Percentiles rank a stretch among this genome's conserved stretches.
Conservation (phyloP, 2,888 invertebrate species). For the Leptinotarsa juncta region DNA sequence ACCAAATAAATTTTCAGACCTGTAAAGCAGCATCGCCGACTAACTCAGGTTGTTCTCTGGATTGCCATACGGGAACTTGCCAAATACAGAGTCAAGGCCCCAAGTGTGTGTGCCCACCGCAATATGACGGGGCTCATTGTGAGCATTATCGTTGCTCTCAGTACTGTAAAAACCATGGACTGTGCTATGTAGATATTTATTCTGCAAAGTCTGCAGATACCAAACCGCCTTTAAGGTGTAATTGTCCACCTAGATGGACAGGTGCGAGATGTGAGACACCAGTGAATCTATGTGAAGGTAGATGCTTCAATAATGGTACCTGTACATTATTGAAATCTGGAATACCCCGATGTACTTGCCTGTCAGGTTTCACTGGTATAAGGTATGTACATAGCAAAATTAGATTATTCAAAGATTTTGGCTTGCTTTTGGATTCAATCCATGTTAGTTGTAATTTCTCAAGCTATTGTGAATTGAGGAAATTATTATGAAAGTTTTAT, state of each 20-base stretch:
- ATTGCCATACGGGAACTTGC: constrained; percentile 74
- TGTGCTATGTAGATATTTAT: constrained; percentile 66
- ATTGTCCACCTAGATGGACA: constrained; percentile 74
- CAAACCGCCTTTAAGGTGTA: constrained; percentile 66
- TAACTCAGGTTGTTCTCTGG: constrained; percentile 66
- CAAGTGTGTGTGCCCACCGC: constrained; percentile 74
- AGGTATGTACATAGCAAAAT: constrained; percentile 10
- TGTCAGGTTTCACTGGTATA: constrained; percentile 59
- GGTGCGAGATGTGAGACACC: constrained; percentile 75
- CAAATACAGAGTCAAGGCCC: constrained; percentile 67
- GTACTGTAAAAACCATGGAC: constrained; percentile 74
- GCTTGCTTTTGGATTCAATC: not conserved
- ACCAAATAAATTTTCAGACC: constrained; percentile 58
- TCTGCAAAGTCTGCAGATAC: constrained; percentile 50
- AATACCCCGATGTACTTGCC: constrained; percentile 65
- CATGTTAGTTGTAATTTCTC: not conserved
- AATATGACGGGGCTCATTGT: constrained; percentile 76
- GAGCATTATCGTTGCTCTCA: constrained; percentile 77
- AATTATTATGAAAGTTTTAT: no score
- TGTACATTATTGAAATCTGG: constrained; percentile 64
- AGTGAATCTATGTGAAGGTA: constrained; percentile 68
- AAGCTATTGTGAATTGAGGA: no score
- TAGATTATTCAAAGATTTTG: not conserved
- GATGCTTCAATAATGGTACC: constrained; percentile 73
- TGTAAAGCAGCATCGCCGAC: constrained; percentile 56